Conservation (phyloP, 2,888 invertebrate species). For the Xanthorhoe spadicearia region DNA sequence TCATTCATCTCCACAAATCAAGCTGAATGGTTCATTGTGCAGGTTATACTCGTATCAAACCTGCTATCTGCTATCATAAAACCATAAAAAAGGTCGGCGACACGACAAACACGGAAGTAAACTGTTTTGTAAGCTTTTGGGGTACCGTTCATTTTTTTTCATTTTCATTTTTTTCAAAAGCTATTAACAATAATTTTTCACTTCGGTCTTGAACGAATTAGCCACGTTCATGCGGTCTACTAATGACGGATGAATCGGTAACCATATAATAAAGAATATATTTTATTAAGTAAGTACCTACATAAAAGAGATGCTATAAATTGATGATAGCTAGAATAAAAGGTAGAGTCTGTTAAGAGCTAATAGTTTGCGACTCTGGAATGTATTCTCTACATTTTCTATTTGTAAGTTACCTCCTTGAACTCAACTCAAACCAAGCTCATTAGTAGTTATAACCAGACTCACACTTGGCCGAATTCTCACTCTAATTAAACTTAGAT, state of each 20-base stretch:
- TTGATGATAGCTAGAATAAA: too few species aligned
- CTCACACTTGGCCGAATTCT: slow-evolving; percentile 5
- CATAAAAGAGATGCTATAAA: too few species aligned
- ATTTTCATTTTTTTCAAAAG: too few species aligned
- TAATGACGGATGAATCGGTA: too few species aligned
- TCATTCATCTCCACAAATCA: slow-evolving; percentile 7
- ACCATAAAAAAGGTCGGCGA: slow-evolving; percentile 29
- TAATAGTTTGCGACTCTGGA: too few species aligned
- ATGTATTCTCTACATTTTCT: too few species aligned
- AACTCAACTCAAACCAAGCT: not conserved
- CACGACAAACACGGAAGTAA: slow-evolving; percentile 16
- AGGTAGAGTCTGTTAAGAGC: too few species aligned
- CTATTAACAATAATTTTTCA: too few species aligned
- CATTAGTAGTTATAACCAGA: not conserved
- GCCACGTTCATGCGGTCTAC: too few species aligned
- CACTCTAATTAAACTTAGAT: slow-evolving; percentile 18
- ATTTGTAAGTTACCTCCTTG: not conserved
- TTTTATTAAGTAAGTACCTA: too few species aligned
- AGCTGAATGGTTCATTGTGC: slow-evolving; percentile 2
- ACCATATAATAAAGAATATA: too few species aligned
- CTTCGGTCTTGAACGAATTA: too few species aligned
- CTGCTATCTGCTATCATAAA: slow-evolving; percentile 29
- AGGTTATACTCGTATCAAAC: slow-evolving; percentile 4
- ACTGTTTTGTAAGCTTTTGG: not conserved
- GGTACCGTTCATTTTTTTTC: not conserved